Evolutionary conservation across 2,888 invertebrate species (phyloP), one percentile per base, ranked within the genome.

Genomic region (Dicyrtoma fusca): DNA sequence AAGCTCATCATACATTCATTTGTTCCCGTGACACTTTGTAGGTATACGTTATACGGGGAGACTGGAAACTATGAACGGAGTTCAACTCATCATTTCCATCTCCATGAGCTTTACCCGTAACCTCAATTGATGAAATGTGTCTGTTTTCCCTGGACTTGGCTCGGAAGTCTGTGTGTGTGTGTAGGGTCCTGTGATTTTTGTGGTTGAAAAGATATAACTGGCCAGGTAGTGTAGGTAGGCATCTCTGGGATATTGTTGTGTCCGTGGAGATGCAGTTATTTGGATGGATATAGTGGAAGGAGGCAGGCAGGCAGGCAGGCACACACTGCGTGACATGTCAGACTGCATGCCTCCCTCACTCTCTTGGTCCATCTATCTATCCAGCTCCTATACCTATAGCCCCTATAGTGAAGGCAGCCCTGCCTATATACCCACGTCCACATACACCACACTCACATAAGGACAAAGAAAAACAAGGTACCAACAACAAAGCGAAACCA

Each of bases 291-390:
- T 34, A 5, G 3, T 34, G 34, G 34, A 49, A 6, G 61, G 61
- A 68, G 42, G 63, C 17, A 65, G 23, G 42, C 55, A 55, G 55
- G 45, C 42, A 66, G 53, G 57, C 42, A 14, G 25, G 14, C 34
- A 44, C 69, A 44, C 69, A 74, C 62, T 74, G 72, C 73, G 71
- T 74, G 74, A 71, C 77, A 77, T 73, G 73, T 77, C 75, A 79
- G 79, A 79, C 79, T 77, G 79, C 77, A 55, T 79, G 79, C 77
- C 77, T 77, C 76, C 79, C 76, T 74, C 68, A 44, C 53, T 66
- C 61, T 26, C 45, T n/a, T n/a, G n/a, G 34, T 44, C 59, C 23
- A 45, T 44, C 34, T 65, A 10, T 19, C 17, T 49, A 23, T 23
- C 61, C 44, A 42, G 44, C 57, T 49, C 62, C 70, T n/a, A n/a